Conservation (phyloP, 1,140 invertebrate genomes). For the Fopius arisanus region DNA sequence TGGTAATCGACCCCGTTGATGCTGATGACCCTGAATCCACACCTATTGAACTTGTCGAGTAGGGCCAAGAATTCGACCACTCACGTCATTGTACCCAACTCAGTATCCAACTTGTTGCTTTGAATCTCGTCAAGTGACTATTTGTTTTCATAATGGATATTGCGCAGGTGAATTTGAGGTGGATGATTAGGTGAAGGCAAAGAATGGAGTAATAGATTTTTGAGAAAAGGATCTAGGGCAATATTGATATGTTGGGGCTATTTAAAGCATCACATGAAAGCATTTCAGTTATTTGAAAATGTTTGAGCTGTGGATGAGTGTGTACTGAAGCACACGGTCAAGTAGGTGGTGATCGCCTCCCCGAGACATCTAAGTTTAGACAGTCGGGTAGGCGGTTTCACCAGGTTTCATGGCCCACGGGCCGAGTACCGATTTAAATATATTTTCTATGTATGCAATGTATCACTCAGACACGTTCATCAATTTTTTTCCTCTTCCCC, state of each 20-base stretch:
- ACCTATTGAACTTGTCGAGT: not conserved
- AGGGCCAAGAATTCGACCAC: not conserved
- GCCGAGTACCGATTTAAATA: slow-evolving; percentile 28
- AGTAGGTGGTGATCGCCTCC: not conserved
- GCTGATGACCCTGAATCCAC: not conserved
- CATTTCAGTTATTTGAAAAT: slow-evolving; percentile 1
- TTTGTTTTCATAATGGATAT: not conserved
- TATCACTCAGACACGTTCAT: not conserved
- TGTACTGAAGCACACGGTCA: slow-evolving; percentile 8
- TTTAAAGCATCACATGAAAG: not conserved
- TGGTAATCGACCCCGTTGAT: not conserved
- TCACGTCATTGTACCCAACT: not conserved
- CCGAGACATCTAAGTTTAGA: slow-evolving; percentile 36
- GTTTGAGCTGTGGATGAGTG: not conserved
- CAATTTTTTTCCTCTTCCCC: slow-evolving; percentile 3
- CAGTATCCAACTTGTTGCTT: not conserved
- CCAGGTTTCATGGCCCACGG: slow-evolving; percentile 21
- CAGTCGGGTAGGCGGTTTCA: slow-evolving; percentile 34
- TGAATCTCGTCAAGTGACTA: not conserved
- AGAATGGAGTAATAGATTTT: not conserved
- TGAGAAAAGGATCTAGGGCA: not conserved
- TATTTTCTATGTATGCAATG: not conserved
- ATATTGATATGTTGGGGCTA: not conserved
- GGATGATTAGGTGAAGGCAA: not conserved
- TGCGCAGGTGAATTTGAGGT: not conserved